These are phyloP conservation scores for Sisyra terminalis DNA, from an alignment of 2,888 invertebrate genomes.

Conservation along the genomic window DNA sequence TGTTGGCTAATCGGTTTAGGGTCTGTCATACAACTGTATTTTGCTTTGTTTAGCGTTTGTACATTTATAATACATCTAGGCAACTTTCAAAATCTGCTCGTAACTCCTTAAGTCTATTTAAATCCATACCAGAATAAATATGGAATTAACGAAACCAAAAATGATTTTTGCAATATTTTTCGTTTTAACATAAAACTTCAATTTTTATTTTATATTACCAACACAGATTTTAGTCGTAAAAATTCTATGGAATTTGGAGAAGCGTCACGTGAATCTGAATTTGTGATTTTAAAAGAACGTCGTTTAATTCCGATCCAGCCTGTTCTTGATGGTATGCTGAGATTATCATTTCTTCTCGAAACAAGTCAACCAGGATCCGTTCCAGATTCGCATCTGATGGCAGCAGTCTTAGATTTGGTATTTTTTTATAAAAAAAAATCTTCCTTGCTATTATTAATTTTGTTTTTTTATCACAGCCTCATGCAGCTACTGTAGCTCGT, in stretches of 20 bases:
- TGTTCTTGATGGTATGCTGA: slow-evolving; percentile 73
- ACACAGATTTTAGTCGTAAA: slow-evolving; percentile 51
- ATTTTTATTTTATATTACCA: slow-evolving; percentile 5
- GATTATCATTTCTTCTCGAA: slow-evolving; percentile 85
- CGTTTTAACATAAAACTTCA: no score
- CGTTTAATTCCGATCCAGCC: slow-evolving; percentile 63
- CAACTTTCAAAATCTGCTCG: no score
- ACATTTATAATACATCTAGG: no score
- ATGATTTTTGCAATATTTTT: no score
- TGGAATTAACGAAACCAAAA: no score
- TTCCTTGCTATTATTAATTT: slow-evolving; percentile 1
- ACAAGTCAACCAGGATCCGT: slow-evolving; percentile 91
- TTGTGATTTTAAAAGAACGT: slow-evolving; percentile 74
- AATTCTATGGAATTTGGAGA: slow-evolving; percentile 71
- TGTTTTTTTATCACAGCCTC: slow-evolving; percentile 40
- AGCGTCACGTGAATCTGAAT: slow-evolving; percentile 70
- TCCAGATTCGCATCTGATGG: slow-evolving; percentile 91
- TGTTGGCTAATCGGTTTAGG: no score
- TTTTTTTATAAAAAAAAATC: slow-evolving; percentile 14
- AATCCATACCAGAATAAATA: no score
- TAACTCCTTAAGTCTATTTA: no score
- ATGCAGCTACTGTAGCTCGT: slow-evolving; percentile 84
- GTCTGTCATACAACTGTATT: no score
- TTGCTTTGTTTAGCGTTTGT: no score
- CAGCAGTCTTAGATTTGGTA: slow-evolving; percentile 87